Evolutionary conservation across 2,113 vertebrate species (phyloP).

Genomic region (Gorsachius goisagi): DNA sequence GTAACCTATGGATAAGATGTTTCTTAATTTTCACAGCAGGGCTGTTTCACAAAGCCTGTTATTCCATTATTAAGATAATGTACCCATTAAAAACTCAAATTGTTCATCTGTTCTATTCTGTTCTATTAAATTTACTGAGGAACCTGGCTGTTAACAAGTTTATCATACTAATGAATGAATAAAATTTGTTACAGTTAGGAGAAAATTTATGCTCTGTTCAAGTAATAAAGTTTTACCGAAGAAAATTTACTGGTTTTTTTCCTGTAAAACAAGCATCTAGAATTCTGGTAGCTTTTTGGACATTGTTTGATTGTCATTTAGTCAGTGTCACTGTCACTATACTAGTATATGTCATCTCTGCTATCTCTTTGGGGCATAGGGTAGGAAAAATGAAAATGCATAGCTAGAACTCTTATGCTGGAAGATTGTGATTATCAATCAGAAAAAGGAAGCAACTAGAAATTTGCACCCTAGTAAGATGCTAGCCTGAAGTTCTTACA

Average conservation of each 20-base stretch:
- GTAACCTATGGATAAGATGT: background rate
- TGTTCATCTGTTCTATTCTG: background rate
- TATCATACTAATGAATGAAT: slow-evolving; percentile 4
- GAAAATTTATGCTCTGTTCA: background rate
- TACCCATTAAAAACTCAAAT: background rate
- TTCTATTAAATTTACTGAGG: background rate
- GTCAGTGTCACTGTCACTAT: background rate
- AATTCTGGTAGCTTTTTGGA: background rate
- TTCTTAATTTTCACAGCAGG: background rate
- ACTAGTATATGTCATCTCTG: background rate
- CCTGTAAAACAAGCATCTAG: background rate
- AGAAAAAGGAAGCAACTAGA: background rate
- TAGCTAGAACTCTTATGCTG: background rate
- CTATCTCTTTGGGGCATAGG: background rate
- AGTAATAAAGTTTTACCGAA: background rate
- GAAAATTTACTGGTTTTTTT: background rate
- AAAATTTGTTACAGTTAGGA: background rate
- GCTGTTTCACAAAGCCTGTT: background rate
- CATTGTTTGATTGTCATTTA: background rate
- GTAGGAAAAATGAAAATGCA: background rate
- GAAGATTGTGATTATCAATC: background rate
- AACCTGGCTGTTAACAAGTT: background rate
- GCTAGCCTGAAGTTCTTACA: background rate
- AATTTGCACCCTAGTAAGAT: background rate
- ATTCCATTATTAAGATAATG: slow-evolving; percentile 1